Percentiles rank a stretch among this genome's conserved stretches.
Conservation (phyloP, 2,113 vertebrate species). For the Actenoides lindsayi region DNA sequence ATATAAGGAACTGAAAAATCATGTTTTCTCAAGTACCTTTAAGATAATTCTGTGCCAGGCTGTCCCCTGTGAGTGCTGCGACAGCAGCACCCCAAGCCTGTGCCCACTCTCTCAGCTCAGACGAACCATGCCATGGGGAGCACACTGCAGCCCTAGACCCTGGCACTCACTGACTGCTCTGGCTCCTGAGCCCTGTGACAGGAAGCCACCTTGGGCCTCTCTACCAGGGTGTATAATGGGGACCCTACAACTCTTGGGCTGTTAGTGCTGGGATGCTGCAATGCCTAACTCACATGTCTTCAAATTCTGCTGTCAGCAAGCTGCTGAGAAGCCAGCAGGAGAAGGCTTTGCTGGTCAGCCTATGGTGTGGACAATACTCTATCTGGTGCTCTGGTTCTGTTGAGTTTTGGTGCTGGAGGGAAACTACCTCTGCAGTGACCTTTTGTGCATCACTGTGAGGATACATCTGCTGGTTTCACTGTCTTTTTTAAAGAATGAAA, state of each 20-base stretch:
- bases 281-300: accelerated
- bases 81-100: accelerated
- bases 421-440: not conserved
- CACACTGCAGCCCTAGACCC: not conserved
- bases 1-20: not conserved
- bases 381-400: not conserved
- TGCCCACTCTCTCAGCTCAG: not conserved
- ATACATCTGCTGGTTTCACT: not conserved
- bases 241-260: not conserved
- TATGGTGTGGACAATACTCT: accelerated
- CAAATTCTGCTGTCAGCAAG: not conserved
- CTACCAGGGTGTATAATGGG: accelerated
- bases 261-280: not conserved
- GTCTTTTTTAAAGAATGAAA: not conserved
- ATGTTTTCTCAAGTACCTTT: accelerated
- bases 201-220: not conserved
- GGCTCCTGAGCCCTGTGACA: accelerated
- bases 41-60: not conserved
- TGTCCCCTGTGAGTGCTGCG: not conserved
- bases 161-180: not conserved
- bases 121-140: accelerated
- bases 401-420: not conserved
- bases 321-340: not conserved
- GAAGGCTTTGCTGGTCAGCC: not conserved
- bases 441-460: not conserved